Percentiles rank a stretch among this genome's conserved stretches.
These are phyloP conservation scores for Labrus mixtus DNA, from an alignment of 2,113 vertebrate species.

Conservation along the genomic window DNA sequence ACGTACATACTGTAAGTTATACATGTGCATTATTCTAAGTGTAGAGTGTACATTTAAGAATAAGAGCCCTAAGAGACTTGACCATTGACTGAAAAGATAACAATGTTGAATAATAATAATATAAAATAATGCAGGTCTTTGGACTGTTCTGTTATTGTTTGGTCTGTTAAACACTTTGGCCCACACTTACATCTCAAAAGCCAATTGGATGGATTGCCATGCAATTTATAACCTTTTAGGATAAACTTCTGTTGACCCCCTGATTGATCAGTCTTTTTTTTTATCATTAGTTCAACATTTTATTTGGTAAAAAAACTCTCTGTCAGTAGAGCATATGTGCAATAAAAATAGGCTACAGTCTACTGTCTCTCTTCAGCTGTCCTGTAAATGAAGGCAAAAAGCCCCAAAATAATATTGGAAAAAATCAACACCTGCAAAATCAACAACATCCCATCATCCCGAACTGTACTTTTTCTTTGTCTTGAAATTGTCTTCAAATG, in stretches of 20 bases:
- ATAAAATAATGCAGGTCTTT: too few species aligned
- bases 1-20: constrained; percentile 5
- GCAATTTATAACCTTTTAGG: background rate
- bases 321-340: too few species aligned
- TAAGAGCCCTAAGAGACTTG: background rate
- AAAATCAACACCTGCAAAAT: too few species aligned
- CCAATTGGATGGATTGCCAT: too few species aligned
- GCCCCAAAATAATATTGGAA: too few species aligned
- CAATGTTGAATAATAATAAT: background rate
- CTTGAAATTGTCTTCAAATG: background rate
- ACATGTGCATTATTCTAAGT: constrained; percentile 12
- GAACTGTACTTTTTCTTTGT: background rate
- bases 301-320: background rate
- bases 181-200: background rate
- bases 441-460: background rate
- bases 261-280: background rate
- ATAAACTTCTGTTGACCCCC: background rate
- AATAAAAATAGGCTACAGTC: too few species aligned
- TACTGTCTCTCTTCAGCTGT: too few species aligned
- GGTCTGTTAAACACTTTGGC: background rate
- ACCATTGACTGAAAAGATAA: background rate
- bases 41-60: constrained; percentile 18
- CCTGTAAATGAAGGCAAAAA: too few species aligned
- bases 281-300: background rate
- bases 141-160: too few species aligned